A percentile compares a stretch with the other conserved stretches of the same genome.
These are phyloP conservation scores for Rhinogobio ventralis DNA, from an alignment of 2,797 vertebrate species.

Conservation along the genomic window DNA sequence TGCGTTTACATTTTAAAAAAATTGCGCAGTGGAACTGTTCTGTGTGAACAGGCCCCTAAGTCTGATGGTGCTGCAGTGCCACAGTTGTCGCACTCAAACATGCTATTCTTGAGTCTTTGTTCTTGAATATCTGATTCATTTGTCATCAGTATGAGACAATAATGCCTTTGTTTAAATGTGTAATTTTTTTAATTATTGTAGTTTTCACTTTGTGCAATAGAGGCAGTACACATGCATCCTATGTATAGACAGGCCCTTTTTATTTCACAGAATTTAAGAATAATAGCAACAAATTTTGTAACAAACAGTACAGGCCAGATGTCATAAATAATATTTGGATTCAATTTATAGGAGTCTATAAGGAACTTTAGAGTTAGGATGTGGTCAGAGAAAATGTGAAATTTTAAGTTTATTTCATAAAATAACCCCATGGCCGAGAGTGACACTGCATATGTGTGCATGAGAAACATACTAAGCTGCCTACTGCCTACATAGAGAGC, in stretches of 20 bases:
- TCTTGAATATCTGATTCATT: neutral
- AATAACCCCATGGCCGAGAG: neutral
- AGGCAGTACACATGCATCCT: neutral
- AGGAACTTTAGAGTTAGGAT: neutral
- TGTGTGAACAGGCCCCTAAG: too few species aligned
- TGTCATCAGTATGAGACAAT: neutral
- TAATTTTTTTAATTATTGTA: neutral
- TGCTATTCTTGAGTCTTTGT: neutral
- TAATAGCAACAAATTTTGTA: neutral
- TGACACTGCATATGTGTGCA: slow-evolving; percentile 10
- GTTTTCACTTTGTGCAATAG: slow-evolving; percentile 18
- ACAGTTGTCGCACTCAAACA: neutral
- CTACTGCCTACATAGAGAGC: neutral
- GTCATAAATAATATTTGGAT: neutral
- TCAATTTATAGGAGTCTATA: neutral
- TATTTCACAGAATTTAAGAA: neutral
- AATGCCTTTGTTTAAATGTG: neutral
- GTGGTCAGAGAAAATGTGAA: slow-evolving; percentile 48
- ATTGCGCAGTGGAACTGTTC: too few species aligned
- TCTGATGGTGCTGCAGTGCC: slow-evolving; percentile 6
- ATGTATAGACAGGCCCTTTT: neutral
- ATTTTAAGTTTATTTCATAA: slow-evolving; percentile 43
- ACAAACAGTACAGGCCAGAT: neutral
- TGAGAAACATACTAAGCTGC: neutral
- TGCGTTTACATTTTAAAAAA: too few species aligned